A percentile compares a stretch with the other conserved stretches of the same genome.
Evolutionary conservation across 2,113 vertebrate genomes (phyloP).

Genomic region (Festucalex cinctus): DNA sequence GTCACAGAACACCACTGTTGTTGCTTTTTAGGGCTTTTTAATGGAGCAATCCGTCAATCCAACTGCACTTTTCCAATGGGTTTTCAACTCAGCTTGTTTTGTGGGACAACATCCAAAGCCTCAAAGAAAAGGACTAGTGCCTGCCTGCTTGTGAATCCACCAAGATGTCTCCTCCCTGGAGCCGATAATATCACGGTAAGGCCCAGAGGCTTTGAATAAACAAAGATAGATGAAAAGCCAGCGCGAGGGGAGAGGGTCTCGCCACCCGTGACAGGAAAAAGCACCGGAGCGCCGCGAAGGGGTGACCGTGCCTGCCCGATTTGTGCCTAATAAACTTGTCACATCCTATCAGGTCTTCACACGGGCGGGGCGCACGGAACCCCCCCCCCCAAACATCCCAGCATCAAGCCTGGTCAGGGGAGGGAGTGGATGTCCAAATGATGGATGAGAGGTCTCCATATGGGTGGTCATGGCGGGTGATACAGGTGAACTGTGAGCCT

Average conservation of each 20-base stretch:
- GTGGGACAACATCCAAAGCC: neutral
- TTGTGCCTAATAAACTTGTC: constrained; percentile 75
- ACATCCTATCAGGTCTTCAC: constrained; percentile 68
- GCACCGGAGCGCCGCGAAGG: constrained; percentile 44
- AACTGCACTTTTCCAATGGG: neutral
- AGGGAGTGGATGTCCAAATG: neutral
- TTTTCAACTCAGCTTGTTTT: neutral
- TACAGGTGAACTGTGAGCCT: neutral
- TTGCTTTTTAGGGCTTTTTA: neutral
- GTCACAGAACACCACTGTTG: neutral
- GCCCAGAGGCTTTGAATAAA: constrained; percentile 34
- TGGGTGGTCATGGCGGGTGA: neutral
- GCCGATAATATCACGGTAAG: constrained; percentile 26
- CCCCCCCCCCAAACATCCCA: neutral
- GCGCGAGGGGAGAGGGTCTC: constrained; percentile 19
- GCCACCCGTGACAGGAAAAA: constrained; percentile 28
- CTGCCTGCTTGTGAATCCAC: neutral
- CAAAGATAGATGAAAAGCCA: constrained; percentile 34
- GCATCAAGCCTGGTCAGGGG: neutral
- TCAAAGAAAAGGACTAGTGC: neutral
- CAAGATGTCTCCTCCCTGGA: constrained; percentile 24
- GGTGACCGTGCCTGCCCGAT: constrained; percentile 46
- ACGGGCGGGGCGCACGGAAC: neutral
- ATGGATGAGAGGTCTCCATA: neutral
- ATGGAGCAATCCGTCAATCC: neutral